Base-by-base conservation (phyloP, 2,888 invertebrate species). In the Heliconius hortense region DNA sequence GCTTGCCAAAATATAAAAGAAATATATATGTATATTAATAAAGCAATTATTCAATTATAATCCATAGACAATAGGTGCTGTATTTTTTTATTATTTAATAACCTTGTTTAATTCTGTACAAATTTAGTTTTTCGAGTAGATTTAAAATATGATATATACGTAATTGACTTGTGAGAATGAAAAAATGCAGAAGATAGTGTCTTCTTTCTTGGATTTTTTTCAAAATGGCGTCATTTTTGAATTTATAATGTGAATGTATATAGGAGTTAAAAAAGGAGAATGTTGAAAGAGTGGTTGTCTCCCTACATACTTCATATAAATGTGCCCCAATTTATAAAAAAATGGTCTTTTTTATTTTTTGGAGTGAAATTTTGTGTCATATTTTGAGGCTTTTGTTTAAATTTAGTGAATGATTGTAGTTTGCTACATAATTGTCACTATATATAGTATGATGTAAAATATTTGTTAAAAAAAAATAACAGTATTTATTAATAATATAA, bases 361-460 rank as follows among this genome's bases (percentile, higher is more conserved):
- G 60, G 60, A 31, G 68, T 53, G 15, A 24, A 43, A 67, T 28
- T 26, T n/a, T 48, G 81, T 82, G 80, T 80, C 81, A 81, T 82
- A 82, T 78, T 78, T 79, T 79, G 81, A 82, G 82, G 82, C 82
- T 82, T 79, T 80, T 73, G 66, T 68, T 70, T 78, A 18, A 26
- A 26, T 73, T 75, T 74, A 76, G 74, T 72, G 60, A n/a, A 39
- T 60, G 35, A 39, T 31, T 39, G 18, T 76, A 78, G 63, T 76
- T 73, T 53, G 62, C 71, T 72, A 62, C 71, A 7, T 74, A 71
- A 73, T 76, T 75, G 72, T 72, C 11, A 69, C 48, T 43, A 15
- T 15, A 2, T 43, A 43, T 43, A 13, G 13, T 43, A 43, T 13
- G 3, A 4, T 4, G 43, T 43, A 13, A 31, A 31, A 31, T 31